phyloP scores from a whole-genome alignment of 2,113 vertebrate species.

The Hiodon tergisus region DNA sequence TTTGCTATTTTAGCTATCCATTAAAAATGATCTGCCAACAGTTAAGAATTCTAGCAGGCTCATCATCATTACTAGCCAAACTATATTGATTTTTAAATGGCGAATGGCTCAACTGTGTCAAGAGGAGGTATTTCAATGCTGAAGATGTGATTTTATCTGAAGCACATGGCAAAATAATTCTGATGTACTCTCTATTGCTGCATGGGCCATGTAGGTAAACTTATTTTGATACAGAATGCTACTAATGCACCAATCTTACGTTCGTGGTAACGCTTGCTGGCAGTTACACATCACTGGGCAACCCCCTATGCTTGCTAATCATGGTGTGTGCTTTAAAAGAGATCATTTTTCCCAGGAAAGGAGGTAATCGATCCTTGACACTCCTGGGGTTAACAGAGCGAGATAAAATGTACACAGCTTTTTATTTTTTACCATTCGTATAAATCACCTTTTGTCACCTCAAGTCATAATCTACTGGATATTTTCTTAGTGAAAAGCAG shows the following conservation, averaged over 20 bases:
- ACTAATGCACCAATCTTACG: not conserved
- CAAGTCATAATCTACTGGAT: conserved; percentile 3
- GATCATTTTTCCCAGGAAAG: conserved; percentile 13
- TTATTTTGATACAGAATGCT: not conserved
- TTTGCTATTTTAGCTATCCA: conserved; percentile 26
- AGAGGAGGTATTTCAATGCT: not conserved
- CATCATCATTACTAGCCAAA: conserved; percentile 10
- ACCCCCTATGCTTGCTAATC: not conserved
- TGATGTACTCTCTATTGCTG: not conserved
- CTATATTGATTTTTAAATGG: conserved; percentile 6
- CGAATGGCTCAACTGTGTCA: not conserved
- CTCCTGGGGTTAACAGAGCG: not conserved
- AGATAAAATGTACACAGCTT: not conserved
- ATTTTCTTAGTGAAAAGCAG: not conserved
- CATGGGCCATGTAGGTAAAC: not conserved
- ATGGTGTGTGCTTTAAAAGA: not conserved
- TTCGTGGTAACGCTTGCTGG: not conserved
- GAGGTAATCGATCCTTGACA: not conserved
- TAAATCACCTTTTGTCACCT: not conserved
- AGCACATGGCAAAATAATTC: not conserved
- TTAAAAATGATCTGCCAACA: conserved; percentile 22
- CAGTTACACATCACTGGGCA: not conserved
- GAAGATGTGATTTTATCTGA: not conserved
- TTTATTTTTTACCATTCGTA: not conserved
- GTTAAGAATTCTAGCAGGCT: conserved; percentile 19